These are phyloP conservation scores for Meganola albula DNA, from an alignment of 2,888 invertebrate species.

Conservation along the genomic window DNA sequence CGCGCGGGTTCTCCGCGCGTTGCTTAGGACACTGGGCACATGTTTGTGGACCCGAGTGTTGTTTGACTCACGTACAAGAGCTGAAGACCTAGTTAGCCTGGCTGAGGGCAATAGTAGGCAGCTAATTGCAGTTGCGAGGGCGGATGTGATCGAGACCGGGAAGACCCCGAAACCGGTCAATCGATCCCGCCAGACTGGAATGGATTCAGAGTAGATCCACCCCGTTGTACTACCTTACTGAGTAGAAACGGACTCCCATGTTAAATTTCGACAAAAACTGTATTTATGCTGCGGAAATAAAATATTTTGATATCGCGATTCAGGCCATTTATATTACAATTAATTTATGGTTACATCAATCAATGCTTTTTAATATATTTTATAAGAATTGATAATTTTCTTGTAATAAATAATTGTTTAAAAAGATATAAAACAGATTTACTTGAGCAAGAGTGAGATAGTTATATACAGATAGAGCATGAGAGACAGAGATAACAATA, in stretches of 20 bases:
- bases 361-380: too few relatives aligned
- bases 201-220: constrained; percentile 40
- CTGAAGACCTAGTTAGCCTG: too few relatives aligned
- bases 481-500: background rate
- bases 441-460: background rate
- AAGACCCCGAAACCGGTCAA: too few relatives aligned
- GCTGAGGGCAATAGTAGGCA: too few relatives aligned
- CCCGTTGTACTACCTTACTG: constrained; percentile 45
- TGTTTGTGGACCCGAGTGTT: background rate
- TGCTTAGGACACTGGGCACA: background rate
- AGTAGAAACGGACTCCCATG: constrained; percentile 57
- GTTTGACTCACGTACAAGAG: background rate
- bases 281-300: background rate
- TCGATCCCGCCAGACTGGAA: constrained; percentile 8
- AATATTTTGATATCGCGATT: background rate
- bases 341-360: too few relatives aligned
- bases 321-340: background rate
- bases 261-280: background rate
- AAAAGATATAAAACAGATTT: background rate
- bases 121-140: too few relatives aligned
- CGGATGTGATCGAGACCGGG: too few relatives aligned
- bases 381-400: too few relatives aligned
- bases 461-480: background rate
- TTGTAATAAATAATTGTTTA: too few relatives aligned
- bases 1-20: too few relatives aligned